phyloP scores from a whole-genome alignment of 2,888 invertebrate genomes.

The Callyntrura guangdongensis region DNA sequence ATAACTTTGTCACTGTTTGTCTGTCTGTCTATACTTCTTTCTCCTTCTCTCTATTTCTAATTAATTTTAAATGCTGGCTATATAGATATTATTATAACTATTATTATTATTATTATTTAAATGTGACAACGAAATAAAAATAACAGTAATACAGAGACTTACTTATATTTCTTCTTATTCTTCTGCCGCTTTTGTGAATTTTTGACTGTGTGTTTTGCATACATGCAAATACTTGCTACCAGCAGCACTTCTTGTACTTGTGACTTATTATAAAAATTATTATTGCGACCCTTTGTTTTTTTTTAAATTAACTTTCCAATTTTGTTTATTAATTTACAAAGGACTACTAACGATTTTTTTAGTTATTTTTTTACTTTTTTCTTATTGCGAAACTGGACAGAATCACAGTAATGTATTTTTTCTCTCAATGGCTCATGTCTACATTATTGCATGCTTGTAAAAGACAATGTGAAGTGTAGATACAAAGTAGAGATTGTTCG shows the following conservation, averaged over 20 bases:
- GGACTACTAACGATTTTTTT: neutral
- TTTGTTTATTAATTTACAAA: neutral
- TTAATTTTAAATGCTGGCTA: constrained; percentile 47
- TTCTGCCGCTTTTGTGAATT: constrained; percentile 53
- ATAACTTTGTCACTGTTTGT: constrained; percentile 21
- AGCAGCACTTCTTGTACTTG: constrained; percentile 17
- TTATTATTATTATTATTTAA: constrained; percentile 13
- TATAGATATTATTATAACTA: constrained; percentile 19
- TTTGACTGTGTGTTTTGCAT: constrained; percentile 41
- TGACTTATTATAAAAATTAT: neutral
- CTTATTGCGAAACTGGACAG: constrained; percentile 6
- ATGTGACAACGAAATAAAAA: constrained; percentile 36
- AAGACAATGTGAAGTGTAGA: too few species aligned
- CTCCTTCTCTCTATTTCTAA: constrained; percentile 36
- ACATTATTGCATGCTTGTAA: too few species aligned
- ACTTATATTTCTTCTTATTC: constrained; percentile 5
- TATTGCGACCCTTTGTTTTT: neutral
- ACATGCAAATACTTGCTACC: neutral
- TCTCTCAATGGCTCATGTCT: neutral
- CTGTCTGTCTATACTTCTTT: neutral
- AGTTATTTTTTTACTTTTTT: neutral
- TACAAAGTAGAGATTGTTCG: too few species aligned
- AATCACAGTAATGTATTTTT: neutral
- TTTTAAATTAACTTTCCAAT: neutral
- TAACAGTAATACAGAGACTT: neutral